A percentile compares a stretch with the other conserved stretches of the same genome.
Conservation (phyloP, 2,888 invertebrate species). For the Lasioglossum calceatum region DNA sequence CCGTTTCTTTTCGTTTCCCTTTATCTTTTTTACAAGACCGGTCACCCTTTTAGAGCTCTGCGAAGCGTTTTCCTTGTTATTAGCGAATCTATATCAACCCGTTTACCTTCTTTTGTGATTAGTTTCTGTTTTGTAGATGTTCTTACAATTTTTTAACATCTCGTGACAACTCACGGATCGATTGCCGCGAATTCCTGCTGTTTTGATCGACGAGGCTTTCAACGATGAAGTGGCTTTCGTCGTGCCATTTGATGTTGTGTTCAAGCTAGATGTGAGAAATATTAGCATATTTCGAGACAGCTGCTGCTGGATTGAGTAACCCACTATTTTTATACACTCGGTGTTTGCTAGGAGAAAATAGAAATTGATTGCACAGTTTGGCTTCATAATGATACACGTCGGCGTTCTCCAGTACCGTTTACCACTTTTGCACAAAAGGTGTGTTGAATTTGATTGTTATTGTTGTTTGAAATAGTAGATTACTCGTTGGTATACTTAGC, state of each 20-base stretch:
- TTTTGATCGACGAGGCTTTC: neutral
- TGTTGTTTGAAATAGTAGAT: neutral
- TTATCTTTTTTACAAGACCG: neutral
- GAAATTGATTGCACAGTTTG: neutral
- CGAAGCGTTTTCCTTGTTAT: slow-evolving; percentile 4
- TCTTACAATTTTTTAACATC: neutral
- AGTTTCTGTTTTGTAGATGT: slow-evolving; percentile 2
- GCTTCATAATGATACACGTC: neutral
- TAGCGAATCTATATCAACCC: neutral
- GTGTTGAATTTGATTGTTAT: neutral
- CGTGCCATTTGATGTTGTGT: neutral
- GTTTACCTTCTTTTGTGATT: neutral
- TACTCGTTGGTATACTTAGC: neutral
- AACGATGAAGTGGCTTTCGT: neutral
- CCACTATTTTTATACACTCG: neutral
- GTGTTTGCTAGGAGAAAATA: neutral
- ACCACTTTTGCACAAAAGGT: neutral
- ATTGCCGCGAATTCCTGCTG: neutral
- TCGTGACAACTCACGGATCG: slow-evolving; percentile 33
- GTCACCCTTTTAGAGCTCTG: neutral
- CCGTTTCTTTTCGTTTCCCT: neutral
- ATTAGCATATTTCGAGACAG: neutral
- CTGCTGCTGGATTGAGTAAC: neutral
- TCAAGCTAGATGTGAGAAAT: neutral
- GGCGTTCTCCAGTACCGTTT: neutral